Percentiles rank a stretch among this genome's conserved stretches.
Evolutionary conservation across 2,113 vertebrate species (phyloP).

Genomic region (Oxygymnocypris stewartii): DNA sequence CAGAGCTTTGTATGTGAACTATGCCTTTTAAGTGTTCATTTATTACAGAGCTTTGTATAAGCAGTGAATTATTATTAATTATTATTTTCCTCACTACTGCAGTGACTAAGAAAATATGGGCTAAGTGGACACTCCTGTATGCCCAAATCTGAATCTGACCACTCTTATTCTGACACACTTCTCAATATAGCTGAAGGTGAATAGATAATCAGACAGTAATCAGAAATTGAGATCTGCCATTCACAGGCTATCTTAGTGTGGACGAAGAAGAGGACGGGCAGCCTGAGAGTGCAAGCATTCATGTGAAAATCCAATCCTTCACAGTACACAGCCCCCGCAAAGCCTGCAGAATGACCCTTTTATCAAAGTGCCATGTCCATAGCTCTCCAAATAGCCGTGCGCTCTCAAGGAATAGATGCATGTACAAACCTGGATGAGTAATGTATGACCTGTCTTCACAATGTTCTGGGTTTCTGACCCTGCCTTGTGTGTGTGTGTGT

Average conservation of each 20-base stretch:
- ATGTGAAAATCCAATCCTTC: slow-evolving; percentile 85
- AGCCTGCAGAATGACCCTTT: slow-evolving; percentile 84
- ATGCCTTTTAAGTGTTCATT: neutral
- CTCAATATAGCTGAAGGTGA: slow-evolving; percentile 17
- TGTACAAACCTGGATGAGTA: slow-evolving; percentile 77
- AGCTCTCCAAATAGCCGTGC: slow-evolving; percentile 75
- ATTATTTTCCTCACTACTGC: neutral
- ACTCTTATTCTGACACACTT: slow-evolving; percentile 3
- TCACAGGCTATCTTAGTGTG: slow-evolving; percentile 71
- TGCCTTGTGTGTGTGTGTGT: slow-evolving; percentile 25
- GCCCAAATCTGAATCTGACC: slow-evolving; percentile 18
- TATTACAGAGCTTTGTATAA: neutral
- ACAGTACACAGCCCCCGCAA: slow-evolving; percentile 77
- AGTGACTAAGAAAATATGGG: slow-evolving; percentile 4
- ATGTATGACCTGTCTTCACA: slow-evolving; percentile 73
- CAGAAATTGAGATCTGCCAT: slow-evolving; percentile 67
- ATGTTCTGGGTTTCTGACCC: slow-evolving; percentile 69
- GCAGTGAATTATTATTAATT: neutral
- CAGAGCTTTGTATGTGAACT: neutral
- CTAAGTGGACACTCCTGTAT: slow-evolving; percentile 1
- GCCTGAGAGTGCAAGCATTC: slow-evolving; percentile 80
- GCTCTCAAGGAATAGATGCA: slow-evolving; percentile 76
- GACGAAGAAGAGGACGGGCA: slow-evolving; percentile 53
- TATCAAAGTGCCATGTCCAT: slow-evolving; percentile 77
- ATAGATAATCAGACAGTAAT: slow-evolving; percentile 58